Conservation (phyloP, 2,113 vertebrate genomes). For the Benthochromis sp. region DNA sequence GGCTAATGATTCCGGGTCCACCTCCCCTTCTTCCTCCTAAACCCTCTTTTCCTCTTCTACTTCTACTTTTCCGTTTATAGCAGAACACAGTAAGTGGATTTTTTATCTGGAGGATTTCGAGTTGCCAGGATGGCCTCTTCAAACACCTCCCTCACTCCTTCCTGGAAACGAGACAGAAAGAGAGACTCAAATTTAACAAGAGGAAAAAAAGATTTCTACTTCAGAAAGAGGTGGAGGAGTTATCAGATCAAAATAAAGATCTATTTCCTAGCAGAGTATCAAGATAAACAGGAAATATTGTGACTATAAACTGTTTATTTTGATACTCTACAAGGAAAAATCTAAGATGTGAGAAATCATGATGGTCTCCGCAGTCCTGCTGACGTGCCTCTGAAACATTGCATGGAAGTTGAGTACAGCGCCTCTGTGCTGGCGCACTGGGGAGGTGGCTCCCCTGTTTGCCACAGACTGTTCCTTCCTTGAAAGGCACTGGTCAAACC, state of each 20-base stretch:
- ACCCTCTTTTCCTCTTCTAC: background rate
- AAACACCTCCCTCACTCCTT: constrained; percentile 68
- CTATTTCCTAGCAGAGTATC: background rate
- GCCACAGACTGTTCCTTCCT: background rate
- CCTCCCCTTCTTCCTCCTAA: background rate
- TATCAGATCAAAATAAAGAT: background rate
- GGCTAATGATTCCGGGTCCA: background rate
- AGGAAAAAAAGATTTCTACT: background rate
- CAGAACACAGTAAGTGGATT: constrained; percentile 63
- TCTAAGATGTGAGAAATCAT: background rate
- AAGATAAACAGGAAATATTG: background rate
- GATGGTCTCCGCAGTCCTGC: background rate
- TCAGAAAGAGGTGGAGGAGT: background rate
- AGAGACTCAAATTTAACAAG: background rate
- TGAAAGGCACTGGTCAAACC: background rate
- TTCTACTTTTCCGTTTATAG: constrained; percentile 24
- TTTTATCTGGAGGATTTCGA: constrained; percentile 64
- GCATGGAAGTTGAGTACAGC: background rate
- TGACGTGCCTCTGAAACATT: background rate
- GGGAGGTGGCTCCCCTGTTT: background rate
- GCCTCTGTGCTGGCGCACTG: accelerated
- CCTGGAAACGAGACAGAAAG: constrained; percentile 11
- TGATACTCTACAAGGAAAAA: background rate
- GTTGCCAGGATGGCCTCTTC: constrained; percentile 71
- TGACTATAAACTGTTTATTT: background rate